Evolutionary conservation across 2,113 vertebrate genomes (phyloP), one percentile per base, ranked within the genome.

Genomic region (Empidonax traillii): DNA sequence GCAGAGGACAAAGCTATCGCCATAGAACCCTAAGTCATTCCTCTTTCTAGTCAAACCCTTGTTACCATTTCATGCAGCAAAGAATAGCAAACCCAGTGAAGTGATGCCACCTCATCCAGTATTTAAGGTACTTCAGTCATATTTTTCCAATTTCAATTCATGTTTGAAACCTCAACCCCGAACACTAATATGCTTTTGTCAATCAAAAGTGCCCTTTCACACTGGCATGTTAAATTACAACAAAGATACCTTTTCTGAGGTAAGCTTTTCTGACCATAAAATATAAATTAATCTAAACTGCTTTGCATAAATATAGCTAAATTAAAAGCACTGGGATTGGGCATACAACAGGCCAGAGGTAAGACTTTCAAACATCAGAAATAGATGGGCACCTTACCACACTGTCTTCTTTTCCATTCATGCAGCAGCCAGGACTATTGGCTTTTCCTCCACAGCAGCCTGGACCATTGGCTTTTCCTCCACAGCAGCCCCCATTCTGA

Each of bases 401-500:
- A 21, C n/a, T 52, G 27, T 93, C 93, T 63, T 89, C 89, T 73
- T 89, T 97, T 63, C 92, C 96, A 53, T 97, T 97, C 98, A 98
- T 97, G 94, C 98, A 99, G 96, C 99, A 99, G 66, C 97, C 97
- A 8, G 96, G 96, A 15, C 87, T 96, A 61, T 93, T 94, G 33
- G 73, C 97, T 35, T 81, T 97, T 37, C 97, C 97, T 22, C 98
- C 97, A 67, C 99, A 99, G 94, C 99, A 99, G 66, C 97, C 97
- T 8, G 96, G 96, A 15, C 87, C 96, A 61, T 93, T 94, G 33
- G 73, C 97, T 35, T 81, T 97, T 37, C 97, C 97, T 31, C 98
- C 98, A 76, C 99, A 99, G 93, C 99, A 99, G 2, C 97, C 97
- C 1, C 93, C 87, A 82, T 93, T 97, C 98, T 98, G 84, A 74